Conservation (phyloP, 2,888 invertebrate species). For the Tenodera sinensis region DNA sequence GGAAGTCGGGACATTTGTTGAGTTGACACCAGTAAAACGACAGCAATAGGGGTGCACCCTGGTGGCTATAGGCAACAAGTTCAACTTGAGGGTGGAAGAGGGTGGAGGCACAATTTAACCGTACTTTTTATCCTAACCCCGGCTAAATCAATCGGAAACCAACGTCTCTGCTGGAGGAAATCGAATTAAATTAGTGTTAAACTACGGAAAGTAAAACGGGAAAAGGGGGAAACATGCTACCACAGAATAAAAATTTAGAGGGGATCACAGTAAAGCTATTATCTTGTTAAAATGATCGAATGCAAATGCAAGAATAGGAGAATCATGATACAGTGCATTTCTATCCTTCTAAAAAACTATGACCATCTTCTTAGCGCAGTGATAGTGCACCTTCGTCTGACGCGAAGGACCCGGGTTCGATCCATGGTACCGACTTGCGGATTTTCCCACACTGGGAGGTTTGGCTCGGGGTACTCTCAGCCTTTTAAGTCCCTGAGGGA, state of each 20-base stretch:
- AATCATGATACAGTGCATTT: no score
- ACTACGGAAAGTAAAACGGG: conserved; percentile 37
- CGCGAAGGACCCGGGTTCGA: no score
- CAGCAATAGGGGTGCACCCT: conserved; percentile 20
- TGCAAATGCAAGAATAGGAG: not conserved
- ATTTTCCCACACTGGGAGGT: no score
- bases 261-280: not conserved
- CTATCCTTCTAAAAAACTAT: no score
- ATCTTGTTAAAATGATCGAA: not conserved
- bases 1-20: conserved; percentile 6
- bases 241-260: not conserved
- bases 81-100: conserved; percentile 13
- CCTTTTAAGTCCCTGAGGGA: no score
- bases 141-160: not conserved
- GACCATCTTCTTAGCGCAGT: no score
- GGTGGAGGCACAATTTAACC: conserved; percentile 11
- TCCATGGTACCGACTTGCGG: no score
- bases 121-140: conserved; percentile 13
- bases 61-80: conserved; percentile 27
- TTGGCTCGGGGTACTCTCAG: no score
- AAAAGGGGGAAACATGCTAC: not conserved
- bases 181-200: conserved; percentile 46
- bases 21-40: conserved; percentile 27
- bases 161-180: conserved; percentile 37
- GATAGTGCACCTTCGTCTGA: no score